Evolutionary conservation across 2,113 vertebrate species (phyloP).

Genomic region (Seriola rivoliana): DNA sequence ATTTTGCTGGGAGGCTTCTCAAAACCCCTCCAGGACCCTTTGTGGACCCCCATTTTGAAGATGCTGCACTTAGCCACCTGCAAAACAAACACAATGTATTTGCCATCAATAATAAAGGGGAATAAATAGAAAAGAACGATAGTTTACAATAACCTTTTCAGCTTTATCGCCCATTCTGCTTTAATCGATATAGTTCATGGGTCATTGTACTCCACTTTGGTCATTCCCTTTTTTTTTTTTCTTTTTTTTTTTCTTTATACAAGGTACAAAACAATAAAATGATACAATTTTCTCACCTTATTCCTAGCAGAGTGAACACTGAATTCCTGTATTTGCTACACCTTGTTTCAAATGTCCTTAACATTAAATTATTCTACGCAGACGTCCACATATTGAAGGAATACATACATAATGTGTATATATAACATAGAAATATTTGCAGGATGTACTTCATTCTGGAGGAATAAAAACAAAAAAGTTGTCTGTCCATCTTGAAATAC

Average conservation of each 20-base stretch:
- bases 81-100: constrained; percentile 7
- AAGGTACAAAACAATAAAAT: background rate
- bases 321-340: background rate
- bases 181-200: background rate
- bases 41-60: constrained; percentile 20
- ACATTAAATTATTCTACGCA: background rate
- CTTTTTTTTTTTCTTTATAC: background rate
- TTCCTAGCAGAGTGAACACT: background rate
- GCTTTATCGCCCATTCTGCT: background rate
- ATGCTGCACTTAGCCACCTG: constrained; percentile 3
- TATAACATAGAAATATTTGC: no score
- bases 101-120: background rate
- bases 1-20: background rate
- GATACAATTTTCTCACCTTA: background rate
- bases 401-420: no score
- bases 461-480: background rate
- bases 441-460: no score
- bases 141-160: background rate
- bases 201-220: background rate
- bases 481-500: no score
- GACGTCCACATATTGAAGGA: background rate
- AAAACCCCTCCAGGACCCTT: background rate
- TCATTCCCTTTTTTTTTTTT: background rate
- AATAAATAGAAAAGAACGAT: background rate
- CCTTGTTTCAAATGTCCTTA: background rate